Evolutionary conservation across 2,113 vertebrate genomes (phyloP).

Genomic region (Suncus etruscus): DNA sequence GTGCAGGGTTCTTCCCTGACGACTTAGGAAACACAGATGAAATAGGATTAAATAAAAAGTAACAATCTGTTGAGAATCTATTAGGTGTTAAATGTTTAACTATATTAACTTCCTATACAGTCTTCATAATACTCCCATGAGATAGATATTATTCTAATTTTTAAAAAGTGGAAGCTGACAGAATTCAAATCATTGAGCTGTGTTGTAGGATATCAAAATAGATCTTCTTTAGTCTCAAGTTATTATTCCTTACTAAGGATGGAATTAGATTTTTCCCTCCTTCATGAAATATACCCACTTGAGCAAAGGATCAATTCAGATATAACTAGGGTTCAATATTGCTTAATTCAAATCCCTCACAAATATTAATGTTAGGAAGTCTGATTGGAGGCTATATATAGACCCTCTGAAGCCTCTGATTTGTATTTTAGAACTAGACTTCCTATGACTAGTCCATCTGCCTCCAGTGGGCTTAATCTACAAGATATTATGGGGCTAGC

Average conservation of each 20-base stretch:
- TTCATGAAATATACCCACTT: neutral
- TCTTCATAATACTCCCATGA: neutral
- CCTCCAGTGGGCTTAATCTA: neutral
- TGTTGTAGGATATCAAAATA: neutral
- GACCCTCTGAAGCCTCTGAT: neutral
- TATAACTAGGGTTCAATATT: neutral
- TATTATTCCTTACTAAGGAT: neutral
- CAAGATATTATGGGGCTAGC: neutral
- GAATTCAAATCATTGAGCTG: neutral
- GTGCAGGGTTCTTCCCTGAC: neutral
- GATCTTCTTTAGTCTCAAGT: neutral
- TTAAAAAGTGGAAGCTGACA: neutral
- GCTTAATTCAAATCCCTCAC: neutral
- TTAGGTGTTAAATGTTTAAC: neutral
- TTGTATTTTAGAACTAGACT: constrained; percentile 45
- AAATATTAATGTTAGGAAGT: constrained; percentile 39
- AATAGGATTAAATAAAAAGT: neutral
- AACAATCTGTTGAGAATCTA: neutral
- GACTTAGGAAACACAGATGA: neutral
- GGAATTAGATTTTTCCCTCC: neutral
- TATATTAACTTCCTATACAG: neutral
- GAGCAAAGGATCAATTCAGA: neutral
- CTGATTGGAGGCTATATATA: neutral
- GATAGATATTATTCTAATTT: neutral
- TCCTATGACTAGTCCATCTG: neutral